phyloP scores from a whole-genome alignment of 2,797 vertebrate genomes.

The Crocidura indochinensis region DNA sequence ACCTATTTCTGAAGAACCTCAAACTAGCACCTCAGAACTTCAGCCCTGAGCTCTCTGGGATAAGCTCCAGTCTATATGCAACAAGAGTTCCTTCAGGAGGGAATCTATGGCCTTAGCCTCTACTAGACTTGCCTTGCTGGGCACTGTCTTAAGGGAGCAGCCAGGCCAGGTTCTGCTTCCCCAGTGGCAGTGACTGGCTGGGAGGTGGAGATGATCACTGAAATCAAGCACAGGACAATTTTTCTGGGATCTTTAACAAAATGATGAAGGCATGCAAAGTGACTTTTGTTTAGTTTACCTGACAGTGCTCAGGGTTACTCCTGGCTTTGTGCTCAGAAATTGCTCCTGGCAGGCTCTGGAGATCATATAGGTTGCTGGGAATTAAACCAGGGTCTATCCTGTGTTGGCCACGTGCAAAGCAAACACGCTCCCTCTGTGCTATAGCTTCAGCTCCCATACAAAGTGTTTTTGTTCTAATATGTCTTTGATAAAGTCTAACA shows the following conservation, averaged over 20 bases:
- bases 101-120: neutral
- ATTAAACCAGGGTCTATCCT: no score
- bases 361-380: no score
- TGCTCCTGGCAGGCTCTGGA: no score
- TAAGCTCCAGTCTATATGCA: no score
- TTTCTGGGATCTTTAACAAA: neutral
- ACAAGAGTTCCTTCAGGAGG: neutral
- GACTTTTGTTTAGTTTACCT: neutral
- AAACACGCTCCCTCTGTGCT: no score
- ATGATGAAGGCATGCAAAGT: neutral
- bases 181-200: neutral
- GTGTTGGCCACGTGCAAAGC: no score
- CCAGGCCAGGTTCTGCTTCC: conserved; percentile 5
- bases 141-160: neutral
- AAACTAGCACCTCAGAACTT: no score
- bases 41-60: no score
- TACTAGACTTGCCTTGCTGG: neutral
- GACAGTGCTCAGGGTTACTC: no score
- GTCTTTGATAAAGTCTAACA: neutral
- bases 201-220: neutral
- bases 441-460: neutral
- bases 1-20: no score
- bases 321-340: no score
- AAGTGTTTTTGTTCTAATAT: neutral
- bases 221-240: neutral